Base-by-base conservation (phyloP, 2,113 vertebrate species). In the Elachura formosa region DNA sequence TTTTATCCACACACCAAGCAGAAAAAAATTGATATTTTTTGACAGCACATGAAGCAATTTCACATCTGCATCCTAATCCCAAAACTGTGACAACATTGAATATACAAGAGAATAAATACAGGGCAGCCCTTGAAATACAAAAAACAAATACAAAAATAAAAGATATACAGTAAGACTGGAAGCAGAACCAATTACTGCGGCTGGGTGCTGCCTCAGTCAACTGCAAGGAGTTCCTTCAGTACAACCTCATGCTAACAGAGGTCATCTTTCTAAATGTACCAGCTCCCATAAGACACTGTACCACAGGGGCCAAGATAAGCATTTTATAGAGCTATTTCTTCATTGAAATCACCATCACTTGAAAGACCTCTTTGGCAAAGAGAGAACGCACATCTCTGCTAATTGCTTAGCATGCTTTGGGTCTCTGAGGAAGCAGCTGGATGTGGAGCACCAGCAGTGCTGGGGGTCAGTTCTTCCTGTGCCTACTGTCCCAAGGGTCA, bases 401-500 rank as follows among this genome's bases (percentile, higher is more conserved):
- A 9, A 22, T 17, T 11, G 21, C 15, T 68, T 12, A 7, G 9
- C 15, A 20, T 29, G 23, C 4, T 38, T 59, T 20, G 26, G 22
- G 33, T 14, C 34, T 71, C 14, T n/a, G 48, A 77, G 41, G 34
- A 68, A 40, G 55, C 2, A 8, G 15, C 9, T 58, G 34, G 31
- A 33, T 14, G 8, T 41, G 40, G 36, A 15, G 48, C 31, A 59
- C 36, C 52, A 64, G 64, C 40, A 51, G 43, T 14, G 25, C 22
- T 33, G 23, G 28, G 28, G 49, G 6, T 38, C 62, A 29, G 31
- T 13, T 29, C 4, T 36, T 80, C 48, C 43, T 25, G 34, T 22
- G 23, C n/a, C 72, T 26, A 26, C 36, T 4, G 0, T 25, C 26
- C 3, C 1, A 1, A 58, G 34, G 34, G 6, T 31, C 24, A 54